Evolutionary conservation across 1,140 invertebrate species (phyloP).

Genomic region (Parasteatoda tepidariorum): DNA sequence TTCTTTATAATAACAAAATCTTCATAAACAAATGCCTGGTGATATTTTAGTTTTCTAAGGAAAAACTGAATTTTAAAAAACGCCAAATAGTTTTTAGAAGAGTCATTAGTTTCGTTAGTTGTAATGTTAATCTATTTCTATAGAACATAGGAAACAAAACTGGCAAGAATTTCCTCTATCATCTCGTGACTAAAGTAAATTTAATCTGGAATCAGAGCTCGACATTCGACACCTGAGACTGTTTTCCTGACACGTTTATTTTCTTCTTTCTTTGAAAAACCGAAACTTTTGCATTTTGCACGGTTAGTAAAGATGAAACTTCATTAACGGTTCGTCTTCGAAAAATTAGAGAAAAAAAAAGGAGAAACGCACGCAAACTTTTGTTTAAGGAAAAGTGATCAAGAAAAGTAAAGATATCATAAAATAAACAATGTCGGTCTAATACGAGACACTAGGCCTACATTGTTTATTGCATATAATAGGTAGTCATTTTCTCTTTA

Average conservation of each 20-base stretch:
- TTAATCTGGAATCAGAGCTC: conserved; percentile 25
- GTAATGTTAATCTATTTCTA: background rate
- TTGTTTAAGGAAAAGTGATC: background rate
- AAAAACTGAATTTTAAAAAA: no score
- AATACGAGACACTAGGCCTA: no score
- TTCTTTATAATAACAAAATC: no score
- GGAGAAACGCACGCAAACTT: background rate
- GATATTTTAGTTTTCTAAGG: no score
- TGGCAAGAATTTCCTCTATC: conserved; percentile 1
- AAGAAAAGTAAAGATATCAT: no score
- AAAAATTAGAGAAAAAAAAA: background rate
- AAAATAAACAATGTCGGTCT: no score
- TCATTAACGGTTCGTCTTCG: background rate
- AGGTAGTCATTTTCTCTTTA: no score
- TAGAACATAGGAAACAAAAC: background rate
- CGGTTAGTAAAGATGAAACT: background rate
- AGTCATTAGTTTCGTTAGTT: background rate
- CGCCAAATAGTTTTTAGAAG: background rate
- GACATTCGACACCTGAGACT: background rate
- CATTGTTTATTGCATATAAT: no score
- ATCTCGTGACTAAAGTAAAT: background rate
- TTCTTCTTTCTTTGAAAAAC: background rate
- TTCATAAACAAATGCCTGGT: no score
- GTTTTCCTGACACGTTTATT: background rate
- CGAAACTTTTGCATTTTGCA: background rate